phyloP scores from a whole-genome alignment of 2,888 invertebrate species.

The Drosophila multiciliata region DNA sequence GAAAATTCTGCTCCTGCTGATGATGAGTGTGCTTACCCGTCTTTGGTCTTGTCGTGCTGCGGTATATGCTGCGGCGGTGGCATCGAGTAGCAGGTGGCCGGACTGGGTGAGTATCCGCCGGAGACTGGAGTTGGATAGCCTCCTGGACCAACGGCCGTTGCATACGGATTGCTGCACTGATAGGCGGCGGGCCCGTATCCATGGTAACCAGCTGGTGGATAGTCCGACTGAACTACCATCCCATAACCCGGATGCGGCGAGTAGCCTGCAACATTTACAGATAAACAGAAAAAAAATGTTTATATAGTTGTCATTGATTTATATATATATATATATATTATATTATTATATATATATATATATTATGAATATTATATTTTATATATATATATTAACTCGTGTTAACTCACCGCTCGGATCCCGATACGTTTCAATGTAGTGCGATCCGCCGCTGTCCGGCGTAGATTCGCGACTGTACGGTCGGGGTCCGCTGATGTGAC shows the following conservation, averaged over 20 bases:
- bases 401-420: slow-evolving; percentile 91
- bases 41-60: slow-evolving; percentile 90
- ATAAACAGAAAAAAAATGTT: background rate
- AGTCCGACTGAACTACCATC: slow-evolving; percentile 92
- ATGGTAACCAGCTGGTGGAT: slow-evolving; percentile 91
- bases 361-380: too few species aligned
- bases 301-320: background rate
- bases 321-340: too few species aligned
- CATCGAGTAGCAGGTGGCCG: slow-evolving; percentile 93
- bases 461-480: slow-evolving; percentile 94
- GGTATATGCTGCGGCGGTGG: slow-evolving; percentile 92
- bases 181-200: slow-evolving; percentile 89
- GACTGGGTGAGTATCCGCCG: slow-evolving; percentile 89
- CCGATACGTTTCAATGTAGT: slow-evolving; percentile 94
- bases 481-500: slow-evolving; percentile 88
- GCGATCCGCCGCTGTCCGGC: slow-evolving; percentile 94
- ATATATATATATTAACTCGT: too few species aligned
- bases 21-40: slow-evolving; percentile 82
- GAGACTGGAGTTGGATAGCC: slow-evolving; percentile 90
- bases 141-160: slow-evolving; percentile 85
- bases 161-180: slow-evolving; percentile 86
- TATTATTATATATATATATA: too few species aligned
- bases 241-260: slow-evolving; percentile 95
- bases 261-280: slow-evolving; percentile 87
- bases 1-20: background rate